Conservation (phyloP, 2,797 vertebrate species). For the Apodemus agrarius region DNA sequence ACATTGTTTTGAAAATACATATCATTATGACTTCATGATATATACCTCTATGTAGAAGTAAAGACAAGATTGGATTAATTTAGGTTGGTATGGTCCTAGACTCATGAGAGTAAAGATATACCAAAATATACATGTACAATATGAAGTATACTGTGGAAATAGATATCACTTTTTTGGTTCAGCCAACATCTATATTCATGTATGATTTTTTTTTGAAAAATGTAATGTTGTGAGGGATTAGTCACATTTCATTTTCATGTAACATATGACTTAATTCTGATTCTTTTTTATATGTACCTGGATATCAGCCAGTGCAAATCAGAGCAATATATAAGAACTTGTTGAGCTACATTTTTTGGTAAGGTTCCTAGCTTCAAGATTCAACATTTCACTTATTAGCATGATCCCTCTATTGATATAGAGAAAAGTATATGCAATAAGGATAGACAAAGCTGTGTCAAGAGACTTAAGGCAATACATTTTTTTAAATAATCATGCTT, state of each 20-base stretch:
- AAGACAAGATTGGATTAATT: not conserved
- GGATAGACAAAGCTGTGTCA: not conserved
- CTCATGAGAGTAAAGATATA: not conserved
- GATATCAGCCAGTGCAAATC: not conserved
- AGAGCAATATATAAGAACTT: not conserved
- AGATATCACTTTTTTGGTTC: not conserved
- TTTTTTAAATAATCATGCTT: not conserved
- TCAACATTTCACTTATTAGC: not conserved
- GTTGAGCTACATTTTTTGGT: not conserved
- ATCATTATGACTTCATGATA: not conserved
- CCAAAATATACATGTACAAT: not conserved
- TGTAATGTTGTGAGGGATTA: not conserved
- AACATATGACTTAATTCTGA: not conserved
- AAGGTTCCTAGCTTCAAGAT: not conserved
- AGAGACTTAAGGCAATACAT: not conserved
- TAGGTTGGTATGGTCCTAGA: not conserved
- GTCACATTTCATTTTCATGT: not conserved
- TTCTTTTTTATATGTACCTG: not conserved
- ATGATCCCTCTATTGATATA: not conserved
- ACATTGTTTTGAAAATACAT: slow-evolving; percentile 16
- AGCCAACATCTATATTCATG: not conserved
- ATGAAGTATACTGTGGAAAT: not conserved
- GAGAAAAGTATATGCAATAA: not conserved
- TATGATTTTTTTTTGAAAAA: not conserved
- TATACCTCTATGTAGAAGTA: not conserved